Percentiles rank a stretch among this genome's conserved stretches.
Evolutionary conservation across 1,140 invertebrate species (phyloP).

Genomic region (Caenorhabditis latens): DNA sequence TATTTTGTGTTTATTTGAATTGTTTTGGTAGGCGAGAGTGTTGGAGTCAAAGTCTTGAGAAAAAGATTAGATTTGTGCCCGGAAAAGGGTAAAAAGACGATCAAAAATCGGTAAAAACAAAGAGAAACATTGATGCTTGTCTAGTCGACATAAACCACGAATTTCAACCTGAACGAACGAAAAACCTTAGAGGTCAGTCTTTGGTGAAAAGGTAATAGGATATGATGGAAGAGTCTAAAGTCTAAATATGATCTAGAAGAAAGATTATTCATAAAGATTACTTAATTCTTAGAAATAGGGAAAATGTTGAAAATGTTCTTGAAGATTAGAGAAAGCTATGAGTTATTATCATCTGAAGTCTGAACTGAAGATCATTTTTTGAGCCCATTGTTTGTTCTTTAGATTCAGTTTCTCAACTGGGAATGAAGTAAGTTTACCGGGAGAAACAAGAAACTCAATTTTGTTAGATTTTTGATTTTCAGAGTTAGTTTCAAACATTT

Average conservation of each 20-base stretch:
- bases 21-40: constrained; percentile 6
- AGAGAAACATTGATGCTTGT: not conserved
- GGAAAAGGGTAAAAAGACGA: constrained; percentile 18
- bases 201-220: not conserved
- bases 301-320: not conserved
- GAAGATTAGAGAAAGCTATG: not conserved
- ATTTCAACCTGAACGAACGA: not conserved
- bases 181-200: not conserved
- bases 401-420: too few species aligned
- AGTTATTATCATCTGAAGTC: not conserved
- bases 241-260: not conserved
- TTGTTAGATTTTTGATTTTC: too few species aligned
- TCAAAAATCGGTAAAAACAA: constrained; percentile 34
- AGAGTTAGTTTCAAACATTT: too few species aligned
- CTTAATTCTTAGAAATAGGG: not conserved
- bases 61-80: constrained; percentile 46
- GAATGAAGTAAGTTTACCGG: too few species aligned
- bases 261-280: constrained; percentile 43
- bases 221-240: not conserved
- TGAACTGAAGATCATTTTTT: not conserved
- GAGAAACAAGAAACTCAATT: too few species aligned
- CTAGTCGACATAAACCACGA: not conserved
- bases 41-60: constrained; percentile 12
- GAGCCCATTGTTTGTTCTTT: too few species aligned
- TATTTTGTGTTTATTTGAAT: constrained; percentile 1